phyloP scores from a whole-genome alignment of 2,888 invertebrate genomes.

The Ichneumoninae sp. region DNA sequence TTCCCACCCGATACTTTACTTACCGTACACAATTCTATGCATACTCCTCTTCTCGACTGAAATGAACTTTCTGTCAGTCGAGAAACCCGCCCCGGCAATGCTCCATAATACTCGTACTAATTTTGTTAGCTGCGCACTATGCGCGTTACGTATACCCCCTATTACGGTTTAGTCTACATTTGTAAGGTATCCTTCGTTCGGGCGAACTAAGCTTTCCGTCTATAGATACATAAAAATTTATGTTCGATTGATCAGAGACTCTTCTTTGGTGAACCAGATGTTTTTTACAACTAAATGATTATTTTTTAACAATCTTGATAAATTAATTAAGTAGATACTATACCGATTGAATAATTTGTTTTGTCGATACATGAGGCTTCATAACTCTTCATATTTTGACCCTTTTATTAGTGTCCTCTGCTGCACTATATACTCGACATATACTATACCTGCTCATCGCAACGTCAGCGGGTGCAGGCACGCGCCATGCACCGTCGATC shows the following conservation, averaged over 20 bases:
- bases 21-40: conserved; percentile 70
- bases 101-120: conserved; percentile 58
- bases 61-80: conserved; percentile 75
- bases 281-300: neutral
- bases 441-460: no score
- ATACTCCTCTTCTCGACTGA: conserved; percentile 75
- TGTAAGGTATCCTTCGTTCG: conserved; percentile 76
- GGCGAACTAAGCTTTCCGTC: conserved; percentile 46
- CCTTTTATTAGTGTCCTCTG: no score
- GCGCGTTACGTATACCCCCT: conserved; percentile 69
- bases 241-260: neutral
- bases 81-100: conserved; percentile 74
- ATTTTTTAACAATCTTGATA: neutral
- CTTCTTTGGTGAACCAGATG: neutral
- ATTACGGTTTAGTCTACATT: conserved; percentile 79
- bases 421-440: no score
- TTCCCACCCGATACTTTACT: neutral
- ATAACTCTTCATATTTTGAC: neutral
- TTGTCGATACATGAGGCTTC: neutral
- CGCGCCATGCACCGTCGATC: no score
- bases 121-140: conserved; percentile 64
- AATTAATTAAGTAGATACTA: neutral
- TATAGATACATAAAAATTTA: conserved; percentile 18
- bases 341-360: neutral
- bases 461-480: no score